Percentiles rank a stretch among this genome's conserved stretches.
phyloP scores from a whole-genome alignment of 2,113 vertebrate species.

The Gadus macrocephalus region DNA sequence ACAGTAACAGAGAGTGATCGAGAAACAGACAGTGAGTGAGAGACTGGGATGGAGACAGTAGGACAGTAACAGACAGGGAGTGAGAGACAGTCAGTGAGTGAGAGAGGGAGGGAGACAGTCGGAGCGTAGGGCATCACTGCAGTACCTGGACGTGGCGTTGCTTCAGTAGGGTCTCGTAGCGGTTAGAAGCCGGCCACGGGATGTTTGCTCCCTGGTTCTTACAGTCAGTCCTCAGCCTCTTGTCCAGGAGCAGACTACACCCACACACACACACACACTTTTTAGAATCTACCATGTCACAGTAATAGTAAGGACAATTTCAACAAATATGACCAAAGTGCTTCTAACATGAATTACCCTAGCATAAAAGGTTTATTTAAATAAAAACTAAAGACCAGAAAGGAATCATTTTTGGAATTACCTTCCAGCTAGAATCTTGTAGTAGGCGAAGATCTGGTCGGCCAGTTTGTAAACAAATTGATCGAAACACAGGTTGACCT shows the following conservation, averaged over 20 bases:
- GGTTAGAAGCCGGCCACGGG: conserved; percentile 93
- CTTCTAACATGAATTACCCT: too few species aligned
- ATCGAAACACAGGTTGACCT: conserved; percentile 99
- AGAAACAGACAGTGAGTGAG: too few species aligned
- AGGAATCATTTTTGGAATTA: conserved; percentile 43
- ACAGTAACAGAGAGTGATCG: too few species aligned
- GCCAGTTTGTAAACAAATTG: conserved; percentile 99
- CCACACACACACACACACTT: too few species aligned
- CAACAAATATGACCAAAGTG: too few species aligned
- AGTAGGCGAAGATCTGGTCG: conserved; percentile 98
- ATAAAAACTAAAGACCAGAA: neutral
- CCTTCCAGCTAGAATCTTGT: conserved; percentile 99
- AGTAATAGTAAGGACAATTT: too few species aligned
- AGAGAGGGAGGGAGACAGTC: neutral
- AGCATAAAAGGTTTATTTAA: neutral
- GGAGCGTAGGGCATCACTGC: too few species aligned
- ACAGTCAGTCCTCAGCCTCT: conserved; percentile 92
- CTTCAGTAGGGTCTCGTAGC: conserved; percentile 95
- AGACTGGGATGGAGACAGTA: too few species aligned
- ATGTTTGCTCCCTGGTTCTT: conserved; percentile 98
- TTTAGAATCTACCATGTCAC: too few species aligned
- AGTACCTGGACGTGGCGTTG: conserved; percentile 96
- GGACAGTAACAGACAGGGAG: too few species aligned
- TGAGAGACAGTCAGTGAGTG: too few species aligned
- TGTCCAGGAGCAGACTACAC: conserved; percentile 89